A percentile compares a stretch with the other conserved stretches of the same genome.
Evolutionary conservation across 2,797 vertebrate genomes (phyloP).

Genomic region (Crenuchus spilurus): DNA sequence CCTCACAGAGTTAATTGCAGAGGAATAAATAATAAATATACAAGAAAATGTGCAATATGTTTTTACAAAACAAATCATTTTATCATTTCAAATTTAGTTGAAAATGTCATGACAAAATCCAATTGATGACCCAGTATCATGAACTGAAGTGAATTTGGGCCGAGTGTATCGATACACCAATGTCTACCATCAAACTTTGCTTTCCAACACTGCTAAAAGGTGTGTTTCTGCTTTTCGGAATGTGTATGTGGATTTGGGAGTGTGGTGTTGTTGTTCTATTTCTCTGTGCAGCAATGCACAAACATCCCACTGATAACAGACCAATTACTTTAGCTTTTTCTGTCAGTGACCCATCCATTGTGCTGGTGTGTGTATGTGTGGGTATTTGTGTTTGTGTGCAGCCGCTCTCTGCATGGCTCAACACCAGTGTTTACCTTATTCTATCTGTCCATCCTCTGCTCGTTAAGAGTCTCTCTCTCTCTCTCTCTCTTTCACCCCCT

Average conservation of each 20-base stretch:
- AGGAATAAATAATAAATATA: too few relatives aligned
- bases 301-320: conserved; percentile 32
- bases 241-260: conserved; percentile 16
- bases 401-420: conserved; percentile 53
- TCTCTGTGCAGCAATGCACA: conserved; percentile 39
- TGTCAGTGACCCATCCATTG: conserved; percentile 25
- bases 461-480: conserved; percentile 41
- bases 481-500: conserved; percentile 4
- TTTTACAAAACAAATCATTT: too few relatives aligned
- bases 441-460: conserved; percentile 55
- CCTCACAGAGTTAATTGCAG: too few relatives aligned
- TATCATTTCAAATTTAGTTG: too few relatives aligned
- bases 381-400: conserved; percentile 29
- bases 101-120: too few relatives aligned
- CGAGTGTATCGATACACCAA: too few relatives aligned
- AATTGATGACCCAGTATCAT: too few relatives aligned
- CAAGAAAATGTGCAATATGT: too few relatives aligned
- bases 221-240: background rate
- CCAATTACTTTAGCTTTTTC: conserved; percentile 49
- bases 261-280: conserved; percentile 45
- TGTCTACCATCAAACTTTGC: conserved; percentile 8
- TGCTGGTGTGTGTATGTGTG: conserved; percentile 45
- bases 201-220: conserved; percentile 3
- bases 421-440: conserved; percentile 50
- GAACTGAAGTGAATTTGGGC: too few relatives aligned